Evolutionary conservation across 2,888 invertebrate genomes (phyloP), one percentile per base, ranked within the genome.

Genomic region (Orthosia gracilis): DNA sequence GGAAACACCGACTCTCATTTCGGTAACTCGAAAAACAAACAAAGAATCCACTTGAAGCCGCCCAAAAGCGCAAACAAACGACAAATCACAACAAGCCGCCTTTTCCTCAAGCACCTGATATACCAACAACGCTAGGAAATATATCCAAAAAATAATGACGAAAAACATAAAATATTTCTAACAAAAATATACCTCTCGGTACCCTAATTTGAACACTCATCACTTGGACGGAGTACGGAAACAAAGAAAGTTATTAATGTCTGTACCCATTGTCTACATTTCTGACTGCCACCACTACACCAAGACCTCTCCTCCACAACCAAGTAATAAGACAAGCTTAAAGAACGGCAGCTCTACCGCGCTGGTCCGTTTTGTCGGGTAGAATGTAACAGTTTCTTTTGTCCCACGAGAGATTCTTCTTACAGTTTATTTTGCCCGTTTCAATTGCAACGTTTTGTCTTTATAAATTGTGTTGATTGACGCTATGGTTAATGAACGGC

Each of bases 161-260:
- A 79, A 74, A 79, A 83, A 78, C 79, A 86, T 84, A 83, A 84
- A 86, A 86, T 86, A 86, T 83, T 76, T 80, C 76, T 73, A 82
- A 85, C 82, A 85, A 80, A 86, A 85, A 86, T 79, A 64, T 74
- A 76, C 74, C 86, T 79, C 85, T 72, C 78, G 80, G 81, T 78
- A 84, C 84, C 87, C 86, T 87, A 87, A 87, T 87, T 84, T 84
- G 84, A 87, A 87, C 89, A 86, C 90, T 89, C 87, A 87, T 91
- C 90, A 90, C 89, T 91, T 88, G 88, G 87, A 85, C 85, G 88
- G 88, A 89, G 89, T 87, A 89, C 87, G 88, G 91, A 92, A 94
- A 95, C 94, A 95, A 95, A 95, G 95, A 94, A 94, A 94, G 94
- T 94, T 95, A 96, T 96, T 96, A 96, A 96, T 94, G 94, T 94